Percentiles rank a stretch among this genome's conserved stretches.
phyloP scores from a whole-genome alignment of 2,113 vertebrate genomes.

The Oryzias woworae region DNA sequence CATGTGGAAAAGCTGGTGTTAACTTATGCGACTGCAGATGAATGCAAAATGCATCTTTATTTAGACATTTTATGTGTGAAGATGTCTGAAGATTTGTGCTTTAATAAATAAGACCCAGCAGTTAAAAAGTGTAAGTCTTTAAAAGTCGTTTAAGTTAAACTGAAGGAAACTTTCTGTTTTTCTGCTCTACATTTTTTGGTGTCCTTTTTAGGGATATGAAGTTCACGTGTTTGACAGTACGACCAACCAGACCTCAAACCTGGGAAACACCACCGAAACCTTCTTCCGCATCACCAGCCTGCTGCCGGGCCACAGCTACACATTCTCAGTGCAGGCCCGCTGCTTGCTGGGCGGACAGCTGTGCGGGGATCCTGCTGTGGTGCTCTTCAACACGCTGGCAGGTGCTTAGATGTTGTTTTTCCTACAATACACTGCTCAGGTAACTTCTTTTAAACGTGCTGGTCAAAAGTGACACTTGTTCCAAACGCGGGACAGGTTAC shows the following conservation, averaged over 20 bases:
- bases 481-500: no score
- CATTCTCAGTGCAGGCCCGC: slow-evolving; percentile 88
- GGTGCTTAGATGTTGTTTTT: slow-evolving; percentile 60
- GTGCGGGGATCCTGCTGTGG: slow-evolving; percentile 87
- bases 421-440: background rate
- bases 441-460: no score
- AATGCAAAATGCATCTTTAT: no score
- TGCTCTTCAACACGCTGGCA: slow-evolving; percentile 85
- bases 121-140: no score
- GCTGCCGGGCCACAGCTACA: slow-evolving; percentile 91
- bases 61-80: no score
- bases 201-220: slow-evolving; percentile 85
- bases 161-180: background rate
- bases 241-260: slow-evolving; percentile 82
- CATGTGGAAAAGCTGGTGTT: no score
- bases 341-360: slow-evolving; percentile 88
- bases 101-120: no score
- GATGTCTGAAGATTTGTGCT: no score
- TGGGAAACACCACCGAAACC: slow-evolving; percentile 94
- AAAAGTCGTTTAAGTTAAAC: no score
- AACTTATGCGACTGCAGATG: no score
- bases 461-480: background rate
- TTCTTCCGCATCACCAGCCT: slow-evolving; percentile 91
- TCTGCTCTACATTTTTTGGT: background rate
- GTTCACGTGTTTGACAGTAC: slow-evolving; percentile 88